Evolutionary conservation across 2,113 vertebrate genomes (phyloP).

Genomic region (Craseonycteris thonglongyai): DNA sequence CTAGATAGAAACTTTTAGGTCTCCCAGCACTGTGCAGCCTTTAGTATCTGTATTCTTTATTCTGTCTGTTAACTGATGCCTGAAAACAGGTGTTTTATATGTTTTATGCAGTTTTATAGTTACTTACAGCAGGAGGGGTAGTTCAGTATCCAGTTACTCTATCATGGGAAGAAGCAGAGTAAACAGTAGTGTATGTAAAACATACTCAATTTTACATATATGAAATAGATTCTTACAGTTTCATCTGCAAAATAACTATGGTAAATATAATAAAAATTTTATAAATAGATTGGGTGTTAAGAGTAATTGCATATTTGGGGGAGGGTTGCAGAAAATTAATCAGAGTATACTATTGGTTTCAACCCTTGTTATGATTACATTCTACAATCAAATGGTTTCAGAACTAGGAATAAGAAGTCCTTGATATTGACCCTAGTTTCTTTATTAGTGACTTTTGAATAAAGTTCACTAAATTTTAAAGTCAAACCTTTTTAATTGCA

Average conservation of each 20-base stretch:
- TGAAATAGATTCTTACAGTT: background rate
- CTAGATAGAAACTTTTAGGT: background rate
- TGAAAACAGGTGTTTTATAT: background rate
- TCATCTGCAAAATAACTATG: background rate
- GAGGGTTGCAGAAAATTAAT: slow-evolving; percentile 6
- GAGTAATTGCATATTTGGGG: background rate
- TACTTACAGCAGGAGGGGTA: background rate
- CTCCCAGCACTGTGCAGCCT: background rate
- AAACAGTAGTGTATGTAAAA: background rate
- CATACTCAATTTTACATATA: background rate
- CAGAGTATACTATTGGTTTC: background rate
- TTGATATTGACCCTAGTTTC: background rate
- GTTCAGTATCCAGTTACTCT: background rate
- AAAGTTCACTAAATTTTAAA: no score
- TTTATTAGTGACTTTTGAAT: background rate
- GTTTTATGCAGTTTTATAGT: background rate
- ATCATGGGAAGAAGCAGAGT: background rate
- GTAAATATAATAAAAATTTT: background rate
- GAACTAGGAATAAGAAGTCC: background rate
- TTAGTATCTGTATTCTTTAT: background rate
- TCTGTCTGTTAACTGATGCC: background rate
- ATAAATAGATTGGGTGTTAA: background rate
- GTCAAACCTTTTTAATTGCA: background rate
- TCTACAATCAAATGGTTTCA: background rate
- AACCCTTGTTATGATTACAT: background rate